Percentiles rank a stretch among this genome's conserved stretches.
phyloP scores from a whole-genome alignment of 2,888 invertebrate genomes.

The Euzophera pinguis region DNA sequence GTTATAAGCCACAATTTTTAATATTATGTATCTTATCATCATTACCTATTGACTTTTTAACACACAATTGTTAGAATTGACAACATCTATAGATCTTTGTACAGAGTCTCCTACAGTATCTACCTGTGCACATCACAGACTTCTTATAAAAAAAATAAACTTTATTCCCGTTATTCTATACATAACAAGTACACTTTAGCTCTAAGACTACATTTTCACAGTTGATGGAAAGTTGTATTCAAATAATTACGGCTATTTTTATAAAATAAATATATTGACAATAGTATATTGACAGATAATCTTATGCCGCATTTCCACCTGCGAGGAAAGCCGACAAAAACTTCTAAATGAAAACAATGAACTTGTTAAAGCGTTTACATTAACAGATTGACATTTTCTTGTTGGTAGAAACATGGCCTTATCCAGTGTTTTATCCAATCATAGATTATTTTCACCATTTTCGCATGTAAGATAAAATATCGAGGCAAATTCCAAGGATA shows the following conservation, averaged over 20 bases:
- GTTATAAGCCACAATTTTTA: constrained; percentile 59
- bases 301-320: background rate
- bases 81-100: constrained; percentile 67
- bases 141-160: constrained; percentile 62
- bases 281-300: background rate
- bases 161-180: constrained; percentile 53
- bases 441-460: no score
- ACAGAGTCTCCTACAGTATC: constrained; percentile 56
- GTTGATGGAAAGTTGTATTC: constrained; percentile 23
- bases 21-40: constrained; percentile 38
- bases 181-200: constrained; percentile 62
- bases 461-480: no score
- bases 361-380: no score
- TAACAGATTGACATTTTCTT: no score
- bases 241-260: background rate
- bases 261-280: no score
- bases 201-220: constrained; percentile 43
- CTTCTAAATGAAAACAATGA: no score
- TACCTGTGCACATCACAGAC: constrained; percentile 68
- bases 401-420: no score
- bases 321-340: no score
- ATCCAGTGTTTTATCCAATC: no score
- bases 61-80: constrained; percentile 59
- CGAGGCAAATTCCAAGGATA: no score
- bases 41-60: constrained; percentile 41